Percentiles rank a stretch among this genome's conserved stretches.
Evolutionary conservation across 2,113 vertebrate species (phyloP).

Genomic region (Menura novaehollandiae): DNA sequence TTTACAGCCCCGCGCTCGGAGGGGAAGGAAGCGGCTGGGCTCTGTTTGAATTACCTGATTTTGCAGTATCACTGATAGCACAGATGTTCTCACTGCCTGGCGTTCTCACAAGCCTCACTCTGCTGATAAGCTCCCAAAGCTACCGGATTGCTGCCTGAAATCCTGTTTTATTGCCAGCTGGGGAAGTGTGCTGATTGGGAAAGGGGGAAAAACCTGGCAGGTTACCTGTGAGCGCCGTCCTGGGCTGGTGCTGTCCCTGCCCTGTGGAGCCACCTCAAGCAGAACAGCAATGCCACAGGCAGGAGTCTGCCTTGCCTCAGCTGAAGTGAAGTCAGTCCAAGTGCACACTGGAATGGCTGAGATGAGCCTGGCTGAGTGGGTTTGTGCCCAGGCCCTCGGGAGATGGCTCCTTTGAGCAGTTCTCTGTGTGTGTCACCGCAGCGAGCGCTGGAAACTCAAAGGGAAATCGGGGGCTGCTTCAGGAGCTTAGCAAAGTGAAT

Average conservation of each 20-base stretch:
- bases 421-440: accelerated
- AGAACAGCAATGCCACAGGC: accelerated
- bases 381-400: accelerated
- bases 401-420: background rate
- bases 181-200: background rate
- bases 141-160: background rate
- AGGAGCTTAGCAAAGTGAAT: background rate
- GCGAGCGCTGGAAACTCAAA: background rate
- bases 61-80: constrained; percentile 73
- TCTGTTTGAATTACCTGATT: constrained; percentile 91
- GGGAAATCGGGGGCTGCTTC: background rate
- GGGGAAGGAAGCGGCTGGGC: constrained; percentile 71
- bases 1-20: constrained; percentile 76
- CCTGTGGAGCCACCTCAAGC: background rate
- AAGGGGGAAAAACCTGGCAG: background rate
- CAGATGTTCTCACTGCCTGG: constrained; percentile 81
- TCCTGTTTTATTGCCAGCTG: background rate
- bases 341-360: accelerated
- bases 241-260: background rate
- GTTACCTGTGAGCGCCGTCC: background rate
- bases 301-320: background rate
- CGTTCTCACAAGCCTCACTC: constrained; percentile 74
- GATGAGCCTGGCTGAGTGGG: accelerated
- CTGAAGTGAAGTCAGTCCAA: too few relatives aligned
- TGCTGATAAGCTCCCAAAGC: constrained; percentile 46